Conservation (phyloP, 2,797 vertebrate genomes). For the Clarias pachynema region DNA sequence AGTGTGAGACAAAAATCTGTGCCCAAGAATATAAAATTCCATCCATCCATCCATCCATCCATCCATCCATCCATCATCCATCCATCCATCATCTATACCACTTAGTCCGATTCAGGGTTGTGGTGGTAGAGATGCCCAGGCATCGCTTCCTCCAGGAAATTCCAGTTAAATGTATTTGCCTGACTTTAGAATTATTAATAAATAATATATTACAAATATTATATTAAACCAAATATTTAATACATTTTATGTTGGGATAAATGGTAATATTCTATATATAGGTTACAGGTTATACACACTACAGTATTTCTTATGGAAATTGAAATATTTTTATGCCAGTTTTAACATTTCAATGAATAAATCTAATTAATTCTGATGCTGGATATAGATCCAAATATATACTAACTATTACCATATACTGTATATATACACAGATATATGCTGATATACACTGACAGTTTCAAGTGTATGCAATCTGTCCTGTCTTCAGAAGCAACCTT, state of each 20-base stretch:
- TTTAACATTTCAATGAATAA: neutral
- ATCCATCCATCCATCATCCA: no score
- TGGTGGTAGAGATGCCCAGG: no score
- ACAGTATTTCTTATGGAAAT: no score
- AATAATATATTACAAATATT: neutral
- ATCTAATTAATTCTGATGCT: neutral
- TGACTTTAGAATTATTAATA: no score
- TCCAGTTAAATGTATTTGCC: no score
- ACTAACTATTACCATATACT: neutral
- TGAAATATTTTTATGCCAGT: no score
- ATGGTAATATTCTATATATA: neutral
- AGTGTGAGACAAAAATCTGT: neutral
- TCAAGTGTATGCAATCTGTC: constrained; percentile 12
- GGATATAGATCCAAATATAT: neutral
- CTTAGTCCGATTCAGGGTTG: no score
- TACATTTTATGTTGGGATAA: neutral
- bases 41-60: no score
- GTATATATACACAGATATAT: no score
- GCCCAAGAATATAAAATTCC: neutral
- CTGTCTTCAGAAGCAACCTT: constrained; percentile 30
- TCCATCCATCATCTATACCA: no score
- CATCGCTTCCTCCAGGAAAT: no score
- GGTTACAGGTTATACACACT: no score
- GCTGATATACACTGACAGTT: neutral
- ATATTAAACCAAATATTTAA: neutral